These are phyloP conservation scores for Sussaba pulchella DNA, from an alignment of 2,888 invertebrate genomes.

Conservation along the genomic window DNA sequence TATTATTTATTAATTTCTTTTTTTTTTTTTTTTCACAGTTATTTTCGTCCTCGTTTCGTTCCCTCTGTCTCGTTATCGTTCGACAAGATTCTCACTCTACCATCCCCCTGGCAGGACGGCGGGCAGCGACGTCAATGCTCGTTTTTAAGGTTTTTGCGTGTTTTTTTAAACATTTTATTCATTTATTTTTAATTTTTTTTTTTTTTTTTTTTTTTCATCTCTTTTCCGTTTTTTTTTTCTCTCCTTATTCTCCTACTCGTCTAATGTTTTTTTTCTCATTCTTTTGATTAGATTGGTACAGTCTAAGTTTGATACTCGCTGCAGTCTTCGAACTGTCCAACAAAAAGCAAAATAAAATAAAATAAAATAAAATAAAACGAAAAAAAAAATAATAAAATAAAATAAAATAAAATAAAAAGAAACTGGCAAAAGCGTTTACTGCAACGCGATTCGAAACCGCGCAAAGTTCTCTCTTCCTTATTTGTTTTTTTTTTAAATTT, in stretches of 20 bases:
- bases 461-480: neutral
- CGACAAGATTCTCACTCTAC: slow-evolving; percentile 53
- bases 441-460: slow-evolving; percentile 71
- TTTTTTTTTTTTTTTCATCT: slow-evolving; percentile 52
- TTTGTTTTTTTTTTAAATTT: no score
- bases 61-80: slow-evolving; percentile 46
- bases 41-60: slow-evolving; percentile 36
- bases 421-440: slow-evolving; percentile 73
- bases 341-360: slow-evolving; percentile 76
- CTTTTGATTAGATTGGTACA: slow-evolving; percentile 84
- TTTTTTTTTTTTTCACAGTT: slow-evolving; percentile 49
- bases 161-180: slow-evolving; percentile 29
- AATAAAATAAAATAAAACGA: slow-evolving; percentile 44
- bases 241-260: no score
- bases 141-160: slow-evolving; percentile 75
- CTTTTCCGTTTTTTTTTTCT: slow-evolving; percentile 59
- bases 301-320: slow-evolving; percentile 84
- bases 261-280: slow-evolving; percentile 59
- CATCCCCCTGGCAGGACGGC: slow-evolving; percentile 72
- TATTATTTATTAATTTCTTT: slow-evolving; percentile 28
- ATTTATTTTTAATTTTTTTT: slow-evolving; percentile 10
- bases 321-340: slow-evolving; percentile 83
- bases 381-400: slow-evolving; percentile 1
- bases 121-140: slow-evolving; percentile 82
- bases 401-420: no score